These are phyloP conservation scores for Botrylloides violaceus DNA, from an alignment of 23 tunicate species.

Conservation along the genomic window DNA sequence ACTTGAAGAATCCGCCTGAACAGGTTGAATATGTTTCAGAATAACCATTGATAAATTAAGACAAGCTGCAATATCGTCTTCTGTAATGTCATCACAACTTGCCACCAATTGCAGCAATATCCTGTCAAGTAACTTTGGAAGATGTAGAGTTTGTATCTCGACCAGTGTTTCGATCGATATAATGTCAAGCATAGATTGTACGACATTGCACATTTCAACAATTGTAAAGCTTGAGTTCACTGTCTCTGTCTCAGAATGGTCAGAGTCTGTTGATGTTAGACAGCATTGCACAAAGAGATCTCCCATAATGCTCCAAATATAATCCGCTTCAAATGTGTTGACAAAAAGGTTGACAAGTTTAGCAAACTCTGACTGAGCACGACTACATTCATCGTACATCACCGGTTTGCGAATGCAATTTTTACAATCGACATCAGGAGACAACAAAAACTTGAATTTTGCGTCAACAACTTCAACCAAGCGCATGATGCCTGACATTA, in stretches of 20 bases:
- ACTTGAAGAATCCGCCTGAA: background rate
- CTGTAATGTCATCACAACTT: background rate
- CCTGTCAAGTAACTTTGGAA: constrained; percentile 9
- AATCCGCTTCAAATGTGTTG: constrained; percentile 49
- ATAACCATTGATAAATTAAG: background rate
- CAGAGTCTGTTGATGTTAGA: background rate
- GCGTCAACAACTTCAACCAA: constrained; percentile 4
- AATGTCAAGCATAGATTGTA: constrained; percentile 30
- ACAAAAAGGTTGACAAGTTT: constrained; percentile 49
- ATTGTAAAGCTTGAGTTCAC: background rate
- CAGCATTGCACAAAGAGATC: background rate
- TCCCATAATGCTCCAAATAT: constrained; percentile 37
- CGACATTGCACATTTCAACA: constrained; percentile 35
- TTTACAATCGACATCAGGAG: background rate
- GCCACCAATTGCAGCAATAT: background rate
- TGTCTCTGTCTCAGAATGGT: background rate
- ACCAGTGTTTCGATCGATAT: constrained; percentile 30
- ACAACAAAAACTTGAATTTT: background rate
- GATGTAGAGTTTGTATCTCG: constrained; percentile 28
- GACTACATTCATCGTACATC: background rate
- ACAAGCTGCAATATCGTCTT: background rate
- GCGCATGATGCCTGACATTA: background rate
- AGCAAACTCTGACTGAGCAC: constrained; percentile 26
- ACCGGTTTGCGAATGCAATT: background rate
- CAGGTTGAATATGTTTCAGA: constrained; percentile 19